Evolutionary conservation across 2,888 invertebrate species (phyloP).

Genomic region (Agapostemon virescens): DNA sequence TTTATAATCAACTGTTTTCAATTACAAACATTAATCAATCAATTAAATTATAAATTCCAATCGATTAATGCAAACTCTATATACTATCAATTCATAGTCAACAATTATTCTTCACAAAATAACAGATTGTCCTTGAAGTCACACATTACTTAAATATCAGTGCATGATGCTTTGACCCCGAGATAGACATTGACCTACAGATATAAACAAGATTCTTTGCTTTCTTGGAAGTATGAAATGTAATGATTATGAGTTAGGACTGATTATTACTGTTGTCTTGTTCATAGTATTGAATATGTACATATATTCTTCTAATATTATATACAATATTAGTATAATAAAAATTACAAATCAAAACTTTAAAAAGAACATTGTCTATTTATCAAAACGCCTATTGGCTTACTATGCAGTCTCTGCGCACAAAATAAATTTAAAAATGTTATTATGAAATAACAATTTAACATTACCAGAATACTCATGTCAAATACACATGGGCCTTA

Average conservation of each 20-base stretch:
- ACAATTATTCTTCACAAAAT: constrained; percentile 32
- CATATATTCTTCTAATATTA: constrained; percentile 8
- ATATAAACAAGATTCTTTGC: constrained; percentile 66
- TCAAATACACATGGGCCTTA: background rate
- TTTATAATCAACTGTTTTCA: background rate
- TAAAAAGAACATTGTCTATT: background rate
- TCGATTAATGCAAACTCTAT: background rate
- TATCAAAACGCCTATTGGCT: background rate
- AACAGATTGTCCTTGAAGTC: constrained; percentile 49
- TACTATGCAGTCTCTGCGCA: background rate
- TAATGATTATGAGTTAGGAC: constrained; percentile 30
- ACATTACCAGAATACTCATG: background rate
- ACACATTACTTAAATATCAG: constrained; percentile 52
- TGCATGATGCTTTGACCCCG: constrained; percentile 67
- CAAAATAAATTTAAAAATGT: background rate
- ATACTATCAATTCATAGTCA: constrained; percentile 4
- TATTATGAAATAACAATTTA: background rate
- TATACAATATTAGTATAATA: background rate
- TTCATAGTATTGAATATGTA: background rate
- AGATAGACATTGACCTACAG: constrained; percentile 73
- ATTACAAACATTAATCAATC: background rate
- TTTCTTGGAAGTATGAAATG: constrained; percentile 57
- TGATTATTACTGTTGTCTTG: constrained; percentile 22
- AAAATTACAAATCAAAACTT: background rate
- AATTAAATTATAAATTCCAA: background rate